These are phyloP conservation scores for Oegoconia quadripuncta DNA, from an alignment of 2,888 invertebrate genomes.

Conservation along the genomic window DNA sequence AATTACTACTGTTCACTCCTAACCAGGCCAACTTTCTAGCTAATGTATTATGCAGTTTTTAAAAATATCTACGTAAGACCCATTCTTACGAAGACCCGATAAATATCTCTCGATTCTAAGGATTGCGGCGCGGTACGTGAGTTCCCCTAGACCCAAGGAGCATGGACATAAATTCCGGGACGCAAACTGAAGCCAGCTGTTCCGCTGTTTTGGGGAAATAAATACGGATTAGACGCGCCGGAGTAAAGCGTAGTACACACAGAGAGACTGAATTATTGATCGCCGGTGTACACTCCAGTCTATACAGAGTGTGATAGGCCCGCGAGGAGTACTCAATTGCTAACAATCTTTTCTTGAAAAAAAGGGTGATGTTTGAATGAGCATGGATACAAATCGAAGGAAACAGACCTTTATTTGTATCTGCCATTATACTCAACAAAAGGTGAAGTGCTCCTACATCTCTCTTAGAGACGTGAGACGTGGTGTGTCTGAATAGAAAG, in stretches of 20 bases:
- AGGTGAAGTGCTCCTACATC: no score
- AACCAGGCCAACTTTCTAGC: background rate
- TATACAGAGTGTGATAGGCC: constrained; percentile 8
- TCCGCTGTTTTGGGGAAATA: constrained; percentile 70
- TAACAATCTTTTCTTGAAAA: constrained; percentile 4
- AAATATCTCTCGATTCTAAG: constrained; percentile 10
- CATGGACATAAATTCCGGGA: constrained; percentile 64
- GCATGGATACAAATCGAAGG: background rate
- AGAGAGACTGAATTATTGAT: constrained; percentile 59
- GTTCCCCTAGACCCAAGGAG: constrained; percentile 46
- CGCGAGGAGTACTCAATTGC: constrained; percentile 10
- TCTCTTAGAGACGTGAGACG: no score
- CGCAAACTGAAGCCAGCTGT: constrained; percentile 71
- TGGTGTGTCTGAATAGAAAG: no score
- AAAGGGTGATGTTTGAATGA: background rate
- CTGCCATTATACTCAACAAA: background rate
- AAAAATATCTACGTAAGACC: background rate
- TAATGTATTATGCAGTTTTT: background rate
- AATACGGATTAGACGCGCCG: constrained; percentile 67
- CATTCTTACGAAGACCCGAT: background rate
- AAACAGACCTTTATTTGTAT: background rate
- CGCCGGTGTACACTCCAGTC: constrained; percentile 28
- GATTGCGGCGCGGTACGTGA: constrained; percentile 41
- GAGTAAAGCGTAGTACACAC: constrained; percentile 43
- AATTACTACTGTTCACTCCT: no score